Base-by-base conservation (phyloP, 2,888 invertebrate species). In the Artemia sp. region DNA sequence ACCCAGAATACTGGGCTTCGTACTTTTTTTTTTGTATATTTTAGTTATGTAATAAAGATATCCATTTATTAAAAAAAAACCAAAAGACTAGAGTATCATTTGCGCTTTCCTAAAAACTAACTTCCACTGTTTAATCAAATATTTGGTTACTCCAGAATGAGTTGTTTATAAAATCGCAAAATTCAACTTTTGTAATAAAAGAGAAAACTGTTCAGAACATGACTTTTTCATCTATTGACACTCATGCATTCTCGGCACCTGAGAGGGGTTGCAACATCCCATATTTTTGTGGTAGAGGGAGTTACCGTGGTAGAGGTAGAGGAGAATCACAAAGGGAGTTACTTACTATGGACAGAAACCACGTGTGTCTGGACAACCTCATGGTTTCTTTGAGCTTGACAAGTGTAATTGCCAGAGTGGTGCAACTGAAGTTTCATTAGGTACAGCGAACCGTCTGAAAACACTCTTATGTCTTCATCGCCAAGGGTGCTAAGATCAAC, bases 321-420 rank as follows among this genome's bases (percentile, higher is more conserved):
- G 38, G 1, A 38, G 38, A 5, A 70, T 67, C 14, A 67, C 52
- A 67, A 53, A 52, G 68, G 67, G 14, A n/a, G 14, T 38, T 66
- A 81, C 86, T 83, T 78, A 88, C 87, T 86, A 77, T 87, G 85
- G 52, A 88, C 86, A 52, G 84, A 85, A 58, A 88, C 82, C 58
- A 86, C 81, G 77, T 88, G 88, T 9, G 87, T 86, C 77, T 88
- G 88, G 67, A 86, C 84, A 68, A 87, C 85, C 74, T 85, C 85
- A 72, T 85, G 83, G 78, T 87, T 86, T 72, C 85, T 80, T 73
- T 85, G 83, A 24, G 87, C 87, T 76, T 86, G 85, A 75, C 88
- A 88, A 3, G 86, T 86, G 78, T 87, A 88, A 81, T 88, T 88
- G 38, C 88, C 88, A 67, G 86, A 85, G 77, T 88, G 87, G 72